Percentiles rank a stretch among this genome's conserved stretches.
Evolutionary conservation across 2,888 invertebrate genomes (phyloP).

Genomic region (Penaeus monodon): DNA sequence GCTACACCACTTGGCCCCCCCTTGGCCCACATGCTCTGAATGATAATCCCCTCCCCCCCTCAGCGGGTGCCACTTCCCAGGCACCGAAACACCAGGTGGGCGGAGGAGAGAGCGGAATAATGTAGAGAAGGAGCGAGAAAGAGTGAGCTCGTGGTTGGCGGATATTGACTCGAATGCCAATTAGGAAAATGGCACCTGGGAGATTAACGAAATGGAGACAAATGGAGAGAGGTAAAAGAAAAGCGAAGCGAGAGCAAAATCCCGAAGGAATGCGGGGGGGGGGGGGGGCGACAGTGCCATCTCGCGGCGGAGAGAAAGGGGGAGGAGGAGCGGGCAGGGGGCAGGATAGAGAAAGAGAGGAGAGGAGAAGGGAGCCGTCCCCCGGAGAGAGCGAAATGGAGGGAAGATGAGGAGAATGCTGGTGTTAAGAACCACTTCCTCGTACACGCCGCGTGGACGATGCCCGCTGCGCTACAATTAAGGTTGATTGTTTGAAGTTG

Average conservation of each 20-base stretch:
- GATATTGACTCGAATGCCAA: too few relatives aligned
- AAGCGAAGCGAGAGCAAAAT: neutral
- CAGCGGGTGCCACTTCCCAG: neutral
- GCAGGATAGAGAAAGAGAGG: neutral
- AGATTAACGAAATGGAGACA: neutral
- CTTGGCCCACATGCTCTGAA: neutral
- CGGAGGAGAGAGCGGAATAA: neutral
- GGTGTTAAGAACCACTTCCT: too few relatives aligned
- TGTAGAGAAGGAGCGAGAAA: neutral
- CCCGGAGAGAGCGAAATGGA: neutral
- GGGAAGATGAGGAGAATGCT: neutral
- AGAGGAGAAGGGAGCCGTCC: neutral
- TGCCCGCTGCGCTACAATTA: neutral
- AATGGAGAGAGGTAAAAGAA: neutral
- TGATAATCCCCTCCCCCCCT: neutral
- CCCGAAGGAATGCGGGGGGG: neutral
- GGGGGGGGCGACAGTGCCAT: neutral
- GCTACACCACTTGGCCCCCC: neutral
- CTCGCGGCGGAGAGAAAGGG: neutral
- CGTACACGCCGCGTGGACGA: too few relatives aligned
- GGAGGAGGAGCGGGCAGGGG: neutral
- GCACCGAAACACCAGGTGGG: neutral
- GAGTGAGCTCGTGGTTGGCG: too few relatives aligned
- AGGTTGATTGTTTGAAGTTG: conserved; percentile 1
- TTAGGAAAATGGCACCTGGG: too few relatives aligned